Percentiles rank a stretch among this genome's conserved stretches.
Conservation (phyloP, 2,113 vertebrate genomes). For the Rhabdornis inornatus region DNA sequence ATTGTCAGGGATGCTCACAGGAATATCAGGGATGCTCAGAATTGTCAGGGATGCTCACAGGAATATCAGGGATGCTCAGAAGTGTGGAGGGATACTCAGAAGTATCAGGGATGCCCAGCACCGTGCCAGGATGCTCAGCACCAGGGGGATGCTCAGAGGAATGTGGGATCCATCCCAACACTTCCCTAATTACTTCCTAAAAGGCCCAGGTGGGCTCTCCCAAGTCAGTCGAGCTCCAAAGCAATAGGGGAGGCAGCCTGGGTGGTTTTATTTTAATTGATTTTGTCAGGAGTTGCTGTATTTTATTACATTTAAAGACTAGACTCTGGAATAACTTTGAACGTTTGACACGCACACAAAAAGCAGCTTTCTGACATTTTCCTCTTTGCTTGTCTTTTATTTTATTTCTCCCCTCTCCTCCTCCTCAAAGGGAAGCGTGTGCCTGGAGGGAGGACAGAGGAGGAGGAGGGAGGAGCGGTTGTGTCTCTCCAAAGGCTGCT, state of each 20-base stretch:
- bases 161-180: neutral
- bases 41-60: too few relatives aligned
- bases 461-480: constrained; percentile 43
- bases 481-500: constrained; percentile 53
- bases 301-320: constrained; percentile 32
- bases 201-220: constrained; percentile 53
- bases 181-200: constrained; percentile 12
- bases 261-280: constrained; percentile 4
- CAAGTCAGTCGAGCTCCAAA: neutral
- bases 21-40: too few relatives aligned
- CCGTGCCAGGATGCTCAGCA: neutral
- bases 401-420: constrained; percentile 33
- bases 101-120: neutral
- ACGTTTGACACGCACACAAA: constrained; percentile 50
- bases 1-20: too few relatives aligned
- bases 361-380: constrained; percentile 66
- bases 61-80: neutral
- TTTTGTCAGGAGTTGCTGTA: constrained; percentile 22
- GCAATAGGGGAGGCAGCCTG: neutral
- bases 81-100: neutral
- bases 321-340: constrained; percentile 53
- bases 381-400: constrained; percentile 62
- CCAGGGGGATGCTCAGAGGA: neutral
- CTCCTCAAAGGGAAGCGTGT: constrained; percentile 54
- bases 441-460: constrained; percentile 57